Percentiles rank a stretch among this genome's conserved stretches.
Conservation (phyloP, 1,140 invertebrate genomes). For the Zaprionus tsacasi region DNA sequence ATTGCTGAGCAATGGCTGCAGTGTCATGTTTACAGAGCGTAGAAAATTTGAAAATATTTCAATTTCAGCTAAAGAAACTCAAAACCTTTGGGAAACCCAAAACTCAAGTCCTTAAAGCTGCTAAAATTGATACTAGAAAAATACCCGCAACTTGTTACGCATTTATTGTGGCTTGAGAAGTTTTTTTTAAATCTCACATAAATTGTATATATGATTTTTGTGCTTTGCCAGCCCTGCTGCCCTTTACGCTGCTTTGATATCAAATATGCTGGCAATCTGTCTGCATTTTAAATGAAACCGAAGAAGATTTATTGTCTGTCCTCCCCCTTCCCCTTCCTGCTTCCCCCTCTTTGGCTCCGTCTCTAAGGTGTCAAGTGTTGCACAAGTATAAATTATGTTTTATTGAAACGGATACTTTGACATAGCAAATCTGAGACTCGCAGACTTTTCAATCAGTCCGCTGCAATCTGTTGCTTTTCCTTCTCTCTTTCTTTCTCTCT, state of each 20-base stretch:
- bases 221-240: neutral
- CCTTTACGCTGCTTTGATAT: slow-evolving; percentile 42
- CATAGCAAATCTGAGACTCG: slow-evolving; percentile 43
- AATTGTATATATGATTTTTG: neutral
- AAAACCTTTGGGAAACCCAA: neutral
- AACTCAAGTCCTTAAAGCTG: neutral
- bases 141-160: slow-evolving; percentile 4
- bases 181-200: no score
- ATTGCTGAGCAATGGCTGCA: slow-evolving; percentile 6
- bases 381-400: slow-evolving; percentile 74
- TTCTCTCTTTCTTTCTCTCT: neutral
- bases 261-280: slow-evolving; percentile 77
- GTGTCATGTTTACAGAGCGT: neutral
- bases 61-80: neutral
- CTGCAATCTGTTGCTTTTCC: slow-evolving; percentile 52
- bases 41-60: neutral
- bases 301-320: slow-evolving; percentile 76
- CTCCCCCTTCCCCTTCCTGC: neutral
- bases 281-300: slow-evolving; percentile 73
- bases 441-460: slow-evolving; percentile 70
- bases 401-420: slow-evolving; percentile 74
- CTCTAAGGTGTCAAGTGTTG: slow-evolving; percentile 67
- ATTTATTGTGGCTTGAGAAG: neutral
- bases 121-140: neutral
- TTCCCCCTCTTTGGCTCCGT: neutral